Evolutionary conservation across 2,113 vertebrate species (phyloP), one percentile per base, ranked within the genome.

Genomic region (Panthera leo): DNA sequence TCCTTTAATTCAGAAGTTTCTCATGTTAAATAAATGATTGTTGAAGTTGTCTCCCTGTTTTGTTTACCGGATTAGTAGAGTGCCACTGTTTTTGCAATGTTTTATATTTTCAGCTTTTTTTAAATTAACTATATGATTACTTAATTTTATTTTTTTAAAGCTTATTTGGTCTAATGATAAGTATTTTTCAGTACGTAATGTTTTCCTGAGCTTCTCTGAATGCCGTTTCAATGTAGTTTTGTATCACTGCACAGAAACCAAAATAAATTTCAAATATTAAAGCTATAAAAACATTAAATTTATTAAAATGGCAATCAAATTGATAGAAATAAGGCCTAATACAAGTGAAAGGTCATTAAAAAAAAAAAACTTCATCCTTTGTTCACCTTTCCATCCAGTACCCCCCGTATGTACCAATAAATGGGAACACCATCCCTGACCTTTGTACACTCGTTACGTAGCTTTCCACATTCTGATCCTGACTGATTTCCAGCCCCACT

Each of bases 91-190:
- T 76, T 80, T 90, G 87, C 73, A 68, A 1, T 84, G 88, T 97
- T 96, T 83, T 80, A 25, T 94, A 89, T 92, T 94, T 94, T 89
- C n/a, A 82, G 36, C 88, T 96, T 92, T 97, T 93, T 97, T 92
- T 96, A 95, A 97, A 15, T 82, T 42, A 80, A 91, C 36, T 91
- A 1, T 85, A 1, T 94, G 92, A 88, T 89, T 39, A 53, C 16
- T 76, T 96, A 48, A 95, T 85, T 90, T 68, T 95, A 89, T 96
- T 91, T 98, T 97, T 94, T 96, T 95, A 94, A 97, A 83, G 85
- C 71, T 94, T 75, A 58, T 75, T 97, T 97, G 87, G 80, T 92
- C 84, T 97, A 84, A 84, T 84, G 76, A 95, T 85, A 94, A 91
- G 58, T 96, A 67, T 90, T 96, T 97, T 95, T 96, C 67, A 91